Evolutionary conservation across 2,797 vertebrate genomes (phyloP).

Genomic region (Gastrophryne carolinensis): DNA sequence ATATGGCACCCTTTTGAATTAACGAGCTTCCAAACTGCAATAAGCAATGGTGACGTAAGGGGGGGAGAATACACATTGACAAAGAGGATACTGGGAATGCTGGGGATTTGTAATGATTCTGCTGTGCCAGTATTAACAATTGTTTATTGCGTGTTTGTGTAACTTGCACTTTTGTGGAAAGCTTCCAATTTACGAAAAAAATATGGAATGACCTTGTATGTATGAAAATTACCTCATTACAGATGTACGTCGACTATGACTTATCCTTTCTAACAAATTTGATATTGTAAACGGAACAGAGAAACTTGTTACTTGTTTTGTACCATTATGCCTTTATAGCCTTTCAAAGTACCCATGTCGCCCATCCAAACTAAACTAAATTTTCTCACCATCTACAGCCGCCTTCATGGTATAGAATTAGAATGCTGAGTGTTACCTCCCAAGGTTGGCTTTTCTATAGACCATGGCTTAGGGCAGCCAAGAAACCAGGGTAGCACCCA

Average conservation of each 20-base stretch:
- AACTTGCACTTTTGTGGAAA: conserved; percentile 36
- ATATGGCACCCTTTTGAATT: conserved; percentile 94
- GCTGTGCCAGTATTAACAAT: conserved; percentile 4
- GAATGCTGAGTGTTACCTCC: no score
- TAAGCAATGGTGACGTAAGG: conserved; percentile 55
- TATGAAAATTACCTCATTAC: conserved; percentile 21
- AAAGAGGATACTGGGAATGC: not conserved
- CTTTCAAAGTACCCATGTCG: not conserved
- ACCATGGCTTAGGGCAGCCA: no score
- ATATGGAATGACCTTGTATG: conserved; percentile 3
- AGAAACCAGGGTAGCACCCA: no score
- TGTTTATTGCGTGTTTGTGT: conserved; percentile 26
- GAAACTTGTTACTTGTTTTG: no score
- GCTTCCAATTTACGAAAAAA: conserved; percentile 10
- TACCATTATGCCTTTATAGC: not conserved
- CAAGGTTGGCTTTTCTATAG: no score
- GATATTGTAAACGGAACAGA: not conserved
- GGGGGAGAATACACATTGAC: not conserved
- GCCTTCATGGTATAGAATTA: no score
- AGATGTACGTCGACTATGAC: not conserved
- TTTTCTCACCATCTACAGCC: no score
- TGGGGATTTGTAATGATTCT: not conserved
- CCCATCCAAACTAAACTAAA: not conserved
- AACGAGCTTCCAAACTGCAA: conserved; percentile 63
- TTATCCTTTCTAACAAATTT: not conserved